Conservation (phyloP, 2,113 vertebrate genomes). For the Sclerurus mexicanus region DNA sequence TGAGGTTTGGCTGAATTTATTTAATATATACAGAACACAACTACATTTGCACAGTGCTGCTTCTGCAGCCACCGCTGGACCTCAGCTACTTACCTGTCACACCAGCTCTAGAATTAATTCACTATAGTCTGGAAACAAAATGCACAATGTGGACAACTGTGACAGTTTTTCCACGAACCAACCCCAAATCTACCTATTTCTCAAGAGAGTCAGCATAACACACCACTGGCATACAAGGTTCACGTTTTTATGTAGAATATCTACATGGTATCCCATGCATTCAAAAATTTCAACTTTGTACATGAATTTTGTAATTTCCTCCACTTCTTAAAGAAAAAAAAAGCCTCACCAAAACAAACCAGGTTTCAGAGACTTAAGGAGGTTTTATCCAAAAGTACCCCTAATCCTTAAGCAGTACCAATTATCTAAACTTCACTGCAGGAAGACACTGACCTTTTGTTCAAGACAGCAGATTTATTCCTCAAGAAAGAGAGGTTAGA, state of each 20-base stretch:
- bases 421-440: background rate
- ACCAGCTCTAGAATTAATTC: background rate
- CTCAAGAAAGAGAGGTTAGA: background rate
- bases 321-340: background rate
- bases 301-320: background rate
- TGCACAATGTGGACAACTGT: background rate
- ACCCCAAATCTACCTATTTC: background rate
- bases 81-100: background rate
- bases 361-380: background rate
- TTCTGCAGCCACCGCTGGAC: background rate
- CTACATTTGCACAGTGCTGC: background rate
- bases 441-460: background rate
- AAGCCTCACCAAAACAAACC: background rate
- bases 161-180: background rate
- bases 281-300: background rate
- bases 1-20: background rate
- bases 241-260: background rate
- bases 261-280: background rate
- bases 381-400: background rate
- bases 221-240: background rate
- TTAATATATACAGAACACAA: background rate
- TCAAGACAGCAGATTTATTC: background rate
- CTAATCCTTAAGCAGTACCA: background rate
- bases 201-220: background rate
- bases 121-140: background rate